Conservation (phyloP, 2,113 vertebrate genomes). For the Perccottus glenii region DNA sequence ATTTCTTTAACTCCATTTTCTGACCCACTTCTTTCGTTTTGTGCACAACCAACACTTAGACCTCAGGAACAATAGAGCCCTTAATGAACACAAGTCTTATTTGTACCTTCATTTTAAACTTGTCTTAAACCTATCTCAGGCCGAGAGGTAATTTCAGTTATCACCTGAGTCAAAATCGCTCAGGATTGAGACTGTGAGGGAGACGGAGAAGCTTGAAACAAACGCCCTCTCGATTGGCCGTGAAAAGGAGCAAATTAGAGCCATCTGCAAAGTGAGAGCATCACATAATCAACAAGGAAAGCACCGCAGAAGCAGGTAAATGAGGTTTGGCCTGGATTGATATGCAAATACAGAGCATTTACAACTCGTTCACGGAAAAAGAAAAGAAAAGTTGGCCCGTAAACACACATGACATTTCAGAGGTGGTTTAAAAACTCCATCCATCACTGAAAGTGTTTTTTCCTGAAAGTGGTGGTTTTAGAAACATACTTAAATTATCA, state of each 20-base stretch:
- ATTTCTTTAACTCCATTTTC: not conserved
- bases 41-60: too few relatives aligned
- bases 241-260: constrained; percentile 5
- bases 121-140: not conserved
- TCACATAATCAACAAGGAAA: not conserved
- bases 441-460: not conserved
- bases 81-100: too few relatives aligned
- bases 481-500: too few relatives aligned
- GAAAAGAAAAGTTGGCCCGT: not conserved
- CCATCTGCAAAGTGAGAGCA: not conserved
- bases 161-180: not conserved
- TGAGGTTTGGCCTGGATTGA: not conserved
- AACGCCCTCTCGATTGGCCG: not conserved
- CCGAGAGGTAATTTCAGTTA: not conserved
- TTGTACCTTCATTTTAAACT: not conserved
- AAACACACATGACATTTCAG: too few relatives aligned
- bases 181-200: not conserved
- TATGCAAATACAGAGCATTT: not conserved
- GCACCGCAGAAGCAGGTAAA: not conserved
- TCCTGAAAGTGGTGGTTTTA: too few relatives aligned
- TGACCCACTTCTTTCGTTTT: too few relatives aligned
- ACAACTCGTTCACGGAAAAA: not conserved
- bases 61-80: too few relatives aligned
- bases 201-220: not conserved
- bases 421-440: not conserved